Evolutionary conservation across 1,140 invertebrate genomes (phyloP).

Genomic region (Hylaeus volcanicus): DNA sequence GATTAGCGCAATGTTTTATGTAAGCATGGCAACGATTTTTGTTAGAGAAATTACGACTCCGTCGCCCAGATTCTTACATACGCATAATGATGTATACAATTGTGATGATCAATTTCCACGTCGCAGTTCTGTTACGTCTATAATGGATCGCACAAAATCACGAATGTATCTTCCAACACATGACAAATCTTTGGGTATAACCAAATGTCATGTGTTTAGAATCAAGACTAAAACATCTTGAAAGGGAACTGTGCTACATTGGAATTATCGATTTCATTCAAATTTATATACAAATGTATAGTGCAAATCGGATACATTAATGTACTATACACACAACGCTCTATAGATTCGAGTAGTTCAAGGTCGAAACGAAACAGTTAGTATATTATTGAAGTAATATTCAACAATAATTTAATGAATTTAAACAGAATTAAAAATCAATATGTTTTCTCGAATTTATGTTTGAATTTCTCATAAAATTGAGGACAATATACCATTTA

Average conservation of each 20-base stretch:
- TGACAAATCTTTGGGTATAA: neutral
- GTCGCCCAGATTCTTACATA: neutral
- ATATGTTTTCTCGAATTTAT: too few relatives aligned
- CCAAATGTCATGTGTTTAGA: neutral
- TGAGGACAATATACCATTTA: too few relatives aligned
- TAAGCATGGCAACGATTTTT: neutral
- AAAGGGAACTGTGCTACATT: neutral
- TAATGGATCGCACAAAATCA: slow-evolving; percentile 27
- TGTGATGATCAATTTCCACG: neutral
- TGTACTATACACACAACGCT: too few relatives aligned
- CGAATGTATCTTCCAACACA: neutral
- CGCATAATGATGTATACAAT: neutral
- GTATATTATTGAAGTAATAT: too few relatives aligned
- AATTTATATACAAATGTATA: neutral
- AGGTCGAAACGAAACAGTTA: too few relatives aligned
- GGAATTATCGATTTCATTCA: neutral
- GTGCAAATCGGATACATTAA: too few relatives aligned
- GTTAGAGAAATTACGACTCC: neutral
- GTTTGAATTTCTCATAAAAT: too few relatives aligned
- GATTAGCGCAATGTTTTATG: slow-evolving; percentile 11
- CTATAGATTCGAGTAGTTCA: too few relatives aligned
- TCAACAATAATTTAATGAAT: too few relatives aligned
- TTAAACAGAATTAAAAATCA: too few relatives aligned
- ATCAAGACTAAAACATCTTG: neutral
- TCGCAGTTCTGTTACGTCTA: slow-evolving; percentile 8